Evolutionary conservation across 92 coral and sea anemone species (phyloP).

Genomic region (Parazoanthus atlanticus): DNA sequence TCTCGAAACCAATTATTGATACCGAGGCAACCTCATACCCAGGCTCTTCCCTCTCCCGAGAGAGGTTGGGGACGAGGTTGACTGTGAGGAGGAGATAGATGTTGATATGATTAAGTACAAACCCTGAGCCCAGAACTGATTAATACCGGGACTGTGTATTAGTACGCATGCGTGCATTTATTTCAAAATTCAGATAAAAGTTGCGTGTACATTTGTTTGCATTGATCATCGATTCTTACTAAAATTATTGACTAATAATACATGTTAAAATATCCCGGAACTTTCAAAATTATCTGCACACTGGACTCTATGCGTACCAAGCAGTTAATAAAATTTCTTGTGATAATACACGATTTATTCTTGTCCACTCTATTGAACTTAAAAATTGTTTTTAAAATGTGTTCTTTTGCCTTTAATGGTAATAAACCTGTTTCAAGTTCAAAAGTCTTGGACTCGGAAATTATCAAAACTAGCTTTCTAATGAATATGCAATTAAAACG

Average conservation of each 20-base stretch:
- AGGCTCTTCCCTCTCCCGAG: too few species aligned
- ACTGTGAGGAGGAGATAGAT: too few species aligned
- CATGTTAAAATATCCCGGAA: slow-evolving; percentile 9
- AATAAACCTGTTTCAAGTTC: slow-evolving; percentile 16
- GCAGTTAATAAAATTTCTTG: slow-evolving; percentile 26
- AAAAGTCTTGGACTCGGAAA: slow-evolving; percentile 19
- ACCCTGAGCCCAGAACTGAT: neutral
- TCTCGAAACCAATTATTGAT: too few species aligned
- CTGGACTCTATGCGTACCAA: neutral
- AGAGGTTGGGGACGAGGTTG: too few species aligned
- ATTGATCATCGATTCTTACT: neutral
- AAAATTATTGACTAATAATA: neutral
- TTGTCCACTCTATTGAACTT: slow-evolving; percentile 27
- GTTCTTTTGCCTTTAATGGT: neutral
- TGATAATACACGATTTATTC: slow-evolving; percentile 13
- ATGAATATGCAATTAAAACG: slow-evolving; percentile 23
- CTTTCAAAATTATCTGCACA: slow-evolving; percentile 11
- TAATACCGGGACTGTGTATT: neutral
- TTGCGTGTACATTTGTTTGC: neutral
- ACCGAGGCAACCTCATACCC: too few species aligned
- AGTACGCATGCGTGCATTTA: slow-evolving; percentile 44
- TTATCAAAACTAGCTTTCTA: slow-evolving; percentile 30
- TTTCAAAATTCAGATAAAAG: slow-evolving; percentile 31
- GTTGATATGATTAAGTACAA: neutral
- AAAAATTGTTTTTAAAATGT: slow-evolving; percentile 12